Evolutionary conservation across 2,797 vertebrate genomes (phyloP), one percentile per base, ranked within the genome.

Genomic region (Arctocebus calabarensis): DNA sequence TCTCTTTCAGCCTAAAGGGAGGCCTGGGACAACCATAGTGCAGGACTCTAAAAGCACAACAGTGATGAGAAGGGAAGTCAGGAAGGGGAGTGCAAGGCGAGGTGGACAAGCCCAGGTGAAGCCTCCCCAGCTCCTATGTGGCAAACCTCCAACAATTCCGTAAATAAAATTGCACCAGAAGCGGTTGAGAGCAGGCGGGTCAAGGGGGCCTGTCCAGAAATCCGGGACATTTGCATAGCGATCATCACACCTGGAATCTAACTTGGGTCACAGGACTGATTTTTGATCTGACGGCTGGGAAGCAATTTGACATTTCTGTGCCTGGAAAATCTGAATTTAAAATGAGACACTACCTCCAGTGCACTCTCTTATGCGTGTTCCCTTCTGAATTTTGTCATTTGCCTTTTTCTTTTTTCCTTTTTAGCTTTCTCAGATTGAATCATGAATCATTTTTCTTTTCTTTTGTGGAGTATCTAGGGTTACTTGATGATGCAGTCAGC

Each of bases 261-360:
- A 52, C n/a, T 34, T 59, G 48, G 66, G 77, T 81, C 13, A 8
- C 17, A 37, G 81, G 57, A 61, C 27, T 78, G 34, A 85, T 85
- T 94, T 59, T 86, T 88, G 74, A 75, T 74, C 25, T 48, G 40
- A 91, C 29, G 25, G 19, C 40, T n/a, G 45, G 84, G 32, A 73
- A 48, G 16, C 13, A 79, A 84, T 90, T 61, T 59, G 70, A 71
- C 61, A 22, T 74, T 43, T 78, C 27, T 23, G 22, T 78, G 71
- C 34, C 37, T 85, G 59, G 68, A 64, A 92, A 95, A 93, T 71
- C 29, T 61, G 78, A 84, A 94, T 94, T 95, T 90, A 75, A 94
- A 96, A 90, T 2, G 34, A 88, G 95, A 37, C 45, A 59, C 25
- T 55, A 32, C 55, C 37, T 83, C 32, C 57, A 68, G 45, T 34